Evolutionary conservation across 1,140 invertebrate species (phyloP).

Genomic region (Rhizoglyphus robini): DNA sequence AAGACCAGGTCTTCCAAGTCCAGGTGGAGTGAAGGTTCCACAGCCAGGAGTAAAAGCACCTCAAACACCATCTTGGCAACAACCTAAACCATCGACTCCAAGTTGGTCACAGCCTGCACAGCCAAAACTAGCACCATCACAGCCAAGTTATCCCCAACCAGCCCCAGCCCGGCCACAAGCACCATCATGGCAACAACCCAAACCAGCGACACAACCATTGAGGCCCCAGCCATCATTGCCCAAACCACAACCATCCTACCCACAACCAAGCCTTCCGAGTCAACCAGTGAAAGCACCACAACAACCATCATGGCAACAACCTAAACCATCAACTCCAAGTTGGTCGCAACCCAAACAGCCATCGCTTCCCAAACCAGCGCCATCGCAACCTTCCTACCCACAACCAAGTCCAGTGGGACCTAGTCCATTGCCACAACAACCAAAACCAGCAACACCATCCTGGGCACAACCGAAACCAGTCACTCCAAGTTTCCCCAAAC

Average conservation of each 20-base stretch:
- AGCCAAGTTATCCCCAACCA: neutral
- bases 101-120: neutral
- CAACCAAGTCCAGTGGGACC: neutral
- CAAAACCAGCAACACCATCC: slow-evolving; percentile 7
- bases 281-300: too few relatives aligned
- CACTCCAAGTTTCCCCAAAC: neutral
- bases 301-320: slow-evolving; percentile 7
- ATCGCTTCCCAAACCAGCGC: neutral
- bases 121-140: neutral
- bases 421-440: neutral
- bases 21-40: too few relatives aligned
- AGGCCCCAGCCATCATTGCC: too few relatives aligned
- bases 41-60: too few relatives aligned
- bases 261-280: too few relatives aligned
- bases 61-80: neutral
- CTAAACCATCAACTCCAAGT: neutral
- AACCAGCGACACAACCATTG: neutral
- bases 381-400: neutral
- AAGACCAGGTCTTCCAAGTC: too few relatives aligned
- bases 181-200: neutral
- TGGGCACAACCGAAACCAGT: neutral
- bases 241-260: too few relatives aligned
- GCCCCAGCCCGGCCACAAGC: neutral
- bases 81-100: neutral
- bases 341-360: neutral